Evolutionary conservation across 2,797 vertebrate species (phyloP), one percentile per base, ranked within the genome.

Genomic region (Diceros bicornis): DNA sequence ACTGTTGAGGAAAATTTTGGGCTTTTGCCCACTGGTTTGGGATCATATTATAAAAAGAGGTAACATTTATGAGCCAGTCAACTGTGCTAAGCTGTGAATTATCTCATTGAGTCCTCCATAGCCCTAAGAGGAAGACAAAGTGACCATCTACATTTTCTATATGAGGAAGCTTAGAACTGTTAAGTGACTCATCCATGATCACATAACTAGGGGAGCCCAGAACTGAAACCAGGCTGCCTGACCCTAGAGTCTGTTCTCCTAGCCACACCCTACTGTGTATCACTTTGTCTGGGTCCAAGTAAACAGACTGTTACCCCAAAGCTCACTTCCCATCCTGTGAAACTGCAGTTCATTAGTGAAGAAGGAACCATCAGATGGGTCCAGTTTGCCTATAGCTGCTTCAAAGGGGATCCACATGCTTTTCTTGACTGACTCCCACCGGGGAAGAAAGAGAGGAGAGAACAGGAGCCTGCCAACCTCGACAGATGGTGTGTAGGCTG

Each of bases 401-500:
- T 79, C 90, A 47, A 37, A 92, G 62, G 94, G 94, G 32, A 88
- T 68, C 77, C n/a, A 74, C 71, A 52, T 44, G 84, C 74, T 90
- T 97, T 91, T 62, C 97, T 94, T 95, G 82, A 92, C 88, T 93
- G 83, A 83, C 94, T 95, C 91, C 95, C 95, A 95, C 91, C 92
- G 96, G 95, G 74, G 82, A 97, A 75, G 84, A 96, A 93, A 89
- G 87, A 94, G 79, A 97, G 59, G 93, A 97, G 93, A 71, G 84
- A 93, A 87, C 4, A 7, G 87, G 89, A 92, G 93, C 25, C 94
- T 97, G 98, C 97, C 97, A 98, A 94, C 79, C 91, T 88, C 29
- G 14, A 88, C 98, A 98, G 98, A 97, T 98, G 97, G 97, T 47
- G 34, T 69, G 96, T 97, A 84, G 97, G 96, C 96, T 98, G 97